These are phyloP conservation scores for Polydesmus complanatus DNA, from an alignment of 2,888 invertebrate species.

Conservation along the genomic window DNA sequence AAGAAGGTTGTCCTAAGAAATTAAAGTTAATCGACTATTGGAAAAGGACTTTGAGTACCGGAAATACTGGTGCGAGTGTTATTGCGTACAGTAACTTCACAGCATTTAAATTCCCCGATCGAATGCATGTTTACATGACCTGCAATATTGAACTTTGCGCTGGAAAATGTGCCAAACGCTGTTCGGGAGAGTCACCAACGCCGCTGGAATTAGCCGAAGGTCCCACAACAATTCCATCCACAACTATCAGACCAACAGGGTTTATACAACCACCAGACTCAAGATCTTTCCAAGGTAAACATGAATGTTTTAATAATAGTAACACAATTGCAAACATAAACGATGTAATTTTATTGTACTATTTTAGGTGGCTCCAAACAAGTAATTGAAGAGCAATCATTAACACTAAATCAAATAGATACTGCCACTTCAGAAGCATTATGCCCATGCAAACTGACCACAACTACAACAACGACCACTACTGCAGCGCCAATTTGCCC, in stretches of 20 bases:
- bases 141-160: conserved; percentile 54
- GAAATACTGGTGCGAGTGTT: conserved; percentile 21
- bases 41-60: conserved; percentile 42
- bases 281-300: conserved; percentile 10
- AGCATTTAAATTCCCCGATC: conserved; percentile 60
- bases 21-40: conserved; percentile 50
- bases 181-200: conserved; percentile 24
- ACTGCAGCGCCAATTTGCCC: background rate
- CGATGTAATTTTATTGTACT: background rate
- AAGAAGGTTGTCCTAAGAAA: conserved; percentile 51
- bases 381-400: too few species aligned
- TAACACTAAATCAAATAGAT: too few species aligned
- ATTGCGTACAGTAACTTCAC: conserved; percentile 52
- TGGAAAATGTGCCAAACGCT: conserved; percentile 24
- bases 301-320: background rate
- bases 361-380: too few species aligned
- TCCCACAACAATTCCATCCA: conserved; percentile 17
- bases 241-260: conserved; percentile 11
- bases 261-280: conserved; percentile 4
- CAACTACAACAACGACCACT: too few species aligned
- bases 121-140: conserved; percentile 53
- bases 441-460: too few species aligned
- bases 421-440: background rate
- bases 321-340: background rate
- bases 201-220: conserved; percentile 18